Conservation (phyloP, 2,797 vertebrate species). For the Champsocephalus esox region DNA sequence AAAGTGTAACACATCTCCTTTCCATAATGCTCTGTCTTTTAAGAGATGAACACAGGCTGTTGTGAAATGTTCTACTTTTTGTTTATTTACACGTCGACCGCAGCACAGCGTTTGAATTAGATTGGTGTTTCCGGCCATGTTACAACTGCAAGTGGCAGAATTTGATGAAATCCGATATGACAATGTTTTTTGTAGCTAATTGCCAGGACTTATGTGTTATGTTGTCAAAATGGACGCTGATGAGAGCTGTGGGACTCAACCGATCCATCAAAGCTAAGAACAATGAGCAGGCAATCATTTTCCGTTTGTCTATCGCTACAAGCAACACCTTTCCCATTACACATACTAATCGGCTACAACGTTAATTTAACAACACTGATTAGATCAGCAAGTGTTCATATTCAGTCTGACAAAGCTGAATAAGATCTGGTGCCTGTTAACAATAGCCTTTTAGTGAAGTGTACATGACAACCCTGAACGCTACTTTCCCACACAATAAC, state of each 20-base stretch:
- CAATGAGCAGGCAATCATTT: too few species aligned
- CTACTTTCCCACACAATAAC: conserved; percentile 38
- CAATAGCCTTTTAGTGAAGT: not conserved
- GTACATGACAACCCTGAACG: conserved; percentile 16
- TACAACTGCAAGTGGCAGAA: too few species aligned
- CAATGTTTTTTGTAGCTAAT: too few species aligned
- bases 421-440: not conserved
- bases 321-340: not conserved
- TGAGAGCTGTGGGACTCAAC: not conserved
- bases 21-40: conserved; percentile 11
- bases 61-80: not conserved
- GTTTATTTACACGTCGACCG: too few species aligned
- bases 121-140: too few species aligned
- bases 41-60: not conserved
- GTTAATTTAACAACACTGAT: not conserved
- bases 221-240: not conserved
- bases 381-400: not conserved
- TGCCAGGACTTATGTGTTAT: too few species aligned
- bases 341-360: not conserved
- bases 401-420: not conserved
- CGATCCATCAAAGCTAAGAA: too few species aligned
- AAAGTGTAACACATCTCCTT: conserved; percentile 48
- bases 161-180: too few species aligned
- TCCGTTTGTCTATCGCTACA: too few species aligned
- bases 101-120: too few species aligned